These are phyloP conservation scores for Drosophila azteca DNA, from an alignment of 1,140 invertebrate genomes.

Conservation along the genomic window DNA sequence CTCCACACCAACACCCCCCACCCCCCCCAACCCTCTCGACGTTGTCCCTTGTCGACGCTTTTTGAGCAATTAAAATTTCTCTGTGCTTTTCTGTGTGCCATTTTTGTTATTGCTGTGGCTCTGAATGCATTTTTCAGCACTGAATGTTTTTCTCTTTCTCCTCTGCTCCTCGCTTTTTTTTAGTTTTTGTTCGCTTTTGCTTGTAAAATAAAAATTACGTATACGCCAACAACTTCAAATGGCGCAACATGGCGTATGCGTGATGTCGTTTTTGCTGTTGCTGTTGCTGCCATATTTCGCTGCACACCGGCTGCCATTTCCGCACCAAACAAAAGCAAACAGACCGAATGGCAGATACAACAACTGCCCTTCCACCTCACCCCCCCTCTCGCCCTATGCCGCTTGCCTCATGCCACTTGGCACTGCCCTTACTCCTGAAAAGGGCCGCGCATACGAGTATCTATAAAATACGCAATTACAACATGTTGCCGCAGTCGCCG, in stretches of 20 bases:
- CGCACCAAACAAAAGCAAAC: constrained; percentile 70
- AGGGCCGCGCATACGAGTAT: constrained; percentile 47
- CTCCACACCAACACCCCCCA: not conserved
- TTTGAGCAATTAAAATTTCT: constrained; percentile 78
- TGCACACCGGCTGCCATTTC: constrained; percentile 77
- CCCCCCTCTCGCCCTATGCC: not conserved
- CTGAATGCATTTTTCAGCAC: constrained; percentile 60
- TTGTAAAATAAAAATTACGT: constrained; percentile 79
- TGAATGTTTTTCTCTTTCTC: constrained; percentile 32
- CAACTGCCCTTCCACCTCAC: constrained; percentile 16
- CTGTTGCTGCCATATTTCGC: constrained; percentile 58
- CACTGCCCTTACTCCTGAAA: constrained; percentile 5
- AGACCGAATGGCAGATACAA: constrained; percentile 58
- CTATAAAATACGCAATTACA: constrained; percentile 81
- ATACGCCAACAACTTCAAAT: constrained; percentile 78
- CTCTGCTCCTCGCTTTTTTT: not conserved
- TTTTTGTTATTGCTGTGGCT: constrained; percentile 53
- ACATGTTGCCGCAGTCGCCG: constrained; percentile 72
- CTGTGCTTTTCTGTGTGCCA: constrained; percentile 49
- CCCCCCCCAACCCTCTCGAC: not conserved
- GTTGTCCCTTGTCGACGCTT: constrained; percentile 41
- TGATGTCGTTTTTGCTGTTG: constrained; percentile 38
- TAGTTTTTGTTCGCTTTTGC: constrained; percentile 57
- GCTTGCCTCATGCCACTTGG: not conserved
- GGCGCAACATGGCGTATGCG: constrained; percentile 73